These are phyloP conservation scores for Teinopalpus imperialis DNA, from an alignment of 2,888 invertebrate genomes.

Conservation along the genomic window DNA sequence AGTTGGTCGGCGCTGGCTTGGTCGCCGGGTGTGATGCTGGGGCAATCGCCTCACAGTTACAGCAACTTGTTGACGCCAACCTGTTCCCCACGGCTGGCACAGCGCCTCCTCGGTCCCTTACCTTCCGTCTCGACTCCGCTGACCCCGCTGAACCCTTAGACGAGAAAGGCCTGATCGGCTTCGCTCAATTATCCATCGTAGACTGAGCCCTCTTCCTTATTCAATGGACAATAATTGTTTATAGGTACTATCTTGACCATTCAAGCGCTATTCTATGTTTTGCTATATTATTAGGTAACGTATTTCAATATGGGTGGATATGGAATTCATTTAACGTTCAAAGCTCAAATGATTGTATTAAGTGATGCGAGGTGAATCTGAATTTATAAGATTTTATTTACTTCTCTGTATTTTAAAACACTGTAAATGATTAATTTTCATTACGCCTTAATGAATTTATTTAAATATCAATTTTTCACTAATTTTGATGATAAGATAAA, in stretches of 20 bases:
- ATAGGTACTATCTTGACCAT: slow-evolving; percentile 27
- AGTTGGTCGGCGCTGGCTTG: slow-evolving; percentile 97
- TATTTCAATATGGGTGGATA: slow-evolving; percentile 63
- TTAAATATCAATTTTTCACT: slow-evolving; percentile 5
- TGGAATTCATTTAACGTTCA: slow-evolving; percentile 56
- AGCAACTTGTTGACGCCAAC: slow-evolving; percentile 89
- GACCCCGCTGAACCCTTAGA: slow-evolving; percentile 88
- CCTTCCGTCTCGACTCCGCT: slow-evolving; percentile 89
- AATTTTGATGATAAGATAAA: not conserved
- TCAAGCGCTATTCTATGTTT: slow-evolving; percentile 40
- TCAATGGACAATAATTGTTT: slow-evolving; percentile 36
- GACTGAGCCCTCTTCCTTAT: slow-evolving; percentile 79
- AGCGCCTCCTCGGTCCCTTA: slow-evolving; percentile 85
- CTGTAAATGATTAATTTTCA: slow-evolving; percentile 51
- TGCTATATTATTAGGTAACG: slow-evolving; percentile 46
- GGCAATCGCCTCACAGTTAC: slow-evolving; percentile 96
- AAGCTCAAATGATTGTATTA: slow-evolving; percentile 66
- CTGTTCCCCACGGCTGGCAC: slow-evolving; percentile 71
- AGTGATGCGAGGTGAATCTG: slow-evolving; percentile 63
- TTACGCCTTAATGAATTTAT: slow-evolving; percentile 22
- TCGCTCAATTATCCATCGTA: slow-evolving; percentile 97
- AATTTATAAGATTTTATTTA: slow-evolving; percentile 66
- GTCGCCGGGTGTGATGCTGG: slow-evolving; percentile 95
- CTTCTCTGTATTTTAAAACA: slow-evolving; percentile 53
- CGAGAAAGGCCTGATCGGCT: slow-evolving; percentile 97